Evolutionary conservation across 1,140 invertebrate genomes (phyloP), one percentile per base, ranked within the genome.

Genomic region (Drosophila chauvacae): DNA sequence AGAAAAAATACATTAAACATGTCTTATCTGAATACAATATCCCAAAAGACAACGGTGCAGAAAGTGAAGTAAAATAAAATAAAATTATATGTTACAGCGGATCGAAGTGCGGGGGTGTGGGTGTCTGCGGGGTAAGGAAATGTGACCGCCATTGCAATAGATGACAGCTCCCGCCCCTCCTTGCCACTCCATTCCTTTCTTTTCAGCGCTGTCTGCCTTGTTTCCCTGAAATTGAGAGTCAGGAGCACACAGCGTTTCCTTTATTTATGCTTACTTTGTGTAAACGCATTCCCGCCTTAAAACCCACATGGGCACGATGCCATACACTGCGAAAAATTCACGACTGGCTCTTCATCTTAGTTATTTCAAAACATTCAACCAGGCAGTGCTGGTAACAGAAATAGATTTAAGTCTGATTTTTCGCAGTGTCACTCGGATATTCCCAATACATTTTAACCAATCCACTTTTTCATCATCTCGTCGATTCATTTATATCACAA

Each of bases 401-500:
- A 18, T 35, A 7, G 18, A 7, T 35, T 33, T 2, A 4, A 4
- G 20, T 9, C 16, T 7, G 3, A 16, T 65, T 57, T 51, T 23
- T 33, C 4, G 0, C 37, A 66, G 53, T 77, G 63, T 26, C 11
- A 16, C 37, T 26, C 45, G 75, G 14, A 56, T 90, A 90, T 85
- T 90, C 85, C 85, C 85, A 81, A 90, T 90, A 90, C 85, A 90
- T 85, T 90, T 90, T 81, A 90, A 90, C 85, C 82, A 91, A 91
- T 91, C 79, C 84, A 83, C 76, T 91, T 91, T 91, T 91, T 91
- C 84, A 91, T 91, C 90, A 87, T 91, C 78, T 90, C 85, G 81
- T 90, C 85, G 85, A 90, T 85, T 90, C 85, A 90, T 91, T 91
- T 91, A 91, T 91, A 90, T 87, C 80, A 76, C 90, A 91, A 91